phyloP scores from a whole-genome alignment of 1,140 invertebrate species.

The Parapsyche elsis region DNA sequence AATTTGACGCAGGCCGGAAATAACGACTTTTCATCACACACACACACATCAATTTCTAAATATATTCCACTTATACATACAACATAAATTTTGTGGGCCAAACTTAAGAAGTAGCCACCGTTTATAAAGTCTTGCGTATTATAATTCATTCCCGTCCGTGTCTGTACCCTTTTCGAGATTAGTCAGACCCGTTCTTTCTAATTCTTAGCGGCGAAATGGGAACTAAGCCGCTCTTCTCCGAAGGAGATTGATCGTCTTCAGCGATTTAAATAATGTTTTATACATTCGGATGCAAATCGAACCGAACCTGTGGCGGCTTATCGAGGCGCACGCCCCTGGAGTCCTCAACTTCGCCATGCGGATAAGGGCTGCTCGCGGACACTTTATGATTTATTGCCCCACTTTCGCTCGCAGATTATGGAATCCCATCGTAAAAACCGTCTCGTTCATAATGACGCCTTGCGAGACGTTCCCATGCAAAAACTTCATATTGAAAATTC shows the following conservation, averaged over 20 bases:
- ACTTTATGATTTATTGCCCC: slow-evolving; percentile 43
- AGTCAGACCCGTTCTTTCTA: not conserved
- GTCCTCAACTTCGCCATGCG: too few species aligned
- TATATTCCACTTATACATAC: too few species aligned
- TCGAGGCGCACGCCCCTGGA: slow-evolving; percentile 14
- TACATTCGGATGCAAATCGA: slow-evolving; percentile 52
- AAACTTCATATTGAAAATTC: too few species aligned
- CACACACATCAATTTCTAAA: too few species aligned
- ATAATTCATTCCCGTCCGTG: too few species aligned
- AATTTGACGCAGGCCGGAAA: not conserved
- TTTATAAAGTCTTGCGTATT: too few species aligned
- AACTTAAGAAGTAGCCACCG: too few species aligned
- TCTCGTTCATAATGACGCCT: not conserved
- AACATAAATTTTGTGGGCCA: too few species aligned
- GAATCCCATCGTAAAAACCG: slow-evolving; percentile 10
- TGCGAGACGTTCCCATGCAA: too few species aligned
- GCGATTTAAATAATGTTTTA: slow-evolving; percentile 54
- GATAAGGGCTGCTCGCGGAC: slow-evolving; percentile 21
- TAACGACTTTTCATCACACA: not conserved
- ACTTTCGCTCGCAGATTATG: slow-evolving; percentile 22
- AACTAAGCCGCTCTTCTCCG: not conserved
- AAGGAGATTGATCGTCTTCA: slow-evolving; percentile 50
- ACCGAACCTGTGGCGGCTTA: slow-evolving; percentile 44
- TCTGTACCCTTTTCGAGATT: not conserved
- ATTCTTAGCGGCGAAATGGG: not conserved